Evolutionary conservation across 2,888 invertebrate species (phyloP), one percentile per base, ranked within the genome.

Genomic region (Cheilosia vulpina): DNA sequence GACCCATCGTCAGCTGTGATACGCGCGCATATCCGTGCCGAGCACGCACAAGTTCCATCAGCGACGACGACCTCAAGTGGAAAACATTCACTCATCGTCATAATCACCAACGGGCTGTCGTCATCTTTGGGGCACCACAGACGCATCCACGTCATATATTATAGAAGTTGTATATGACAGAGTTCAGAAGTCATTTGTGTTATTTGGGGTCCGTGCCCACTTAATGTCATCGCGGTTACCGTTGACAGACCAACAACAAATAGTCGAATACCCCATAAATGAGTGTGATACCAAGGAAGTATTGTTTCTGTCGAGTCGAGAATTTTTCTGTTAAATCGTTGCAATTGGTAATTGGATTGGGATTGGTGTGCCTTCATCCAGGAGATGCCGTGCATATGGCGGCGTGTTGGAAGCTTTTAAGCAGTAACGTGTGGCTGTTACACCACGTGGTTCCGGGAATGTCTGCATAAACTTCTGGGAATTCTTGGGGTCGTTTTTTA

Each of bases 61-160:
- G n/a, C 73, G 45, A 78, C 47, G 58, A 62, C 52, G 65, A 65
- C 65, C 24, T 84, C 69, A 84, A 84, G 84, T 84, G 60, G 80
- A 84, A 80, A 80, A 76, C 84, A 71, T 84, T 84, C 71, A 80
- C 84, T 75, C 80, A 58, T 79, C 79, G 45, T 69, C 72, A 43
- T 76, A 57, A 82, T 77, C 63, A 65, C 77, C 71, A 60, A 38
- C 52, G 71, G 60, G 50, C 68, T 80, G 80, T 68, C 80, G 60
- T 80, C 73, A 80, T 78, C 73, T 66, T 41, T 24, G 60, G 31
- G 31, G 34, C 72, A 69, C 47, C 31, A 31, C 31, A 31, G 31
- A 72, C 52, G 41, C 19, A 66, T 60, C 27, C 58, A 62, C 66
- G 73, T 73, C 83, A 75, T 47, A 75, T 47, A 60, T 13, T 6